These are phyloP conservation scores for Hippopotamyrus pictus DNA, from an alignment of 2,797 vertebrate species.

Conservation along the genomic window DNA sequence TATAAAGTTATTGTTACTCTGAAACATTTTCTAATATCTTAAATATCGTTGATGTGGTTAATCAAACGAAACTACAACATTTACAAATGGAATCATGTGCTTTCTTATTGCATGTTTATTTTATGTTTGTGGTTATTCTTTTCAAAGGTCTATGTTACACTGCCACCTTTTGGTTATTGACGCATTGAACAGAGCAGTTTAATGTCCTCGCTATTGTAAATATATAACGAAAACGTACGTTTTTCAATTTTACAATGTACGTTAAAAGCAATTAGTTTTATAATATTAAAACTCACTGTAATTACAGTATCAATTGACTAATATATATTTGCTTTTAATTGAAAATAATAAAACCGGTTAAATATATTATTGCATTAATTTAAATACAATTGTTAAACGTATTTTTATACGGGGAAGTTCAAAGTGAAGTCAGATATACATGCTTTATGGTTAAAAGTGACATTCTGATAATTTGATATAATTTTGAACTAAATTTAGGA, in stretches of 20 bases:
- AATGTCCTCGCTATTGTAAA: background rate
- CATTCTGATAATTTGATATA: background rate
- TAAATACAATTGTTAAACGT: background rate
- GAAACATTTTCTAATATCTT: background rate
- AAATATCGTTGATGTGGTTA: background rate
- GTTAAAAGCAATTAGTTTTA: background rate
- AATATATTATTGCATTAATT: background rate
- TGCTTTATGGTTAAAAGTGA: background rate
- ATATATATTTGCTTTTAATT: background rate
- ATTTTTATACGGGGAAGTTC: background rate
- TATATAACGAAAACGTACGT: background rate
- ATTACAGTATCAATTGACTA: background rate
- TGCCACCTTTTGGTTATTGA: conserved; percentile 10
- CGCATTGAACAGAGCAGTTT: background rate
- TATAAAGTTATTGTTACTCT: background rate
- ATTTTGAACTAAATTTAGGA: background rate
- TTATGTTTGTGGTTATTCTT: background rate
- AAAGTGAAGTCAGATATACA: background rate
- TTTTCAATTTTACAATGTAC: background rate
- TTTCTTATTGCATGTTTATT: background rate
- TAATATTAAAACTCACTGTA: background rate
- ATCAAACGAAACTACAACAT: background rate
- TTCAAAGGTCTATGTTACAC: conserved; percentile 5
- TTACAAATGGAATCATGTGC: background rate
- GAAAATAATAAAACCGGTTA: background rate